A percentile compares a stretch with the other conserved stretches of the same genome.
These are phyloP conservation scores for Nilaparvata lugens DNA, from an alignment of 1,140 invertebrate species.

Conservation along the genomic window DNA sequence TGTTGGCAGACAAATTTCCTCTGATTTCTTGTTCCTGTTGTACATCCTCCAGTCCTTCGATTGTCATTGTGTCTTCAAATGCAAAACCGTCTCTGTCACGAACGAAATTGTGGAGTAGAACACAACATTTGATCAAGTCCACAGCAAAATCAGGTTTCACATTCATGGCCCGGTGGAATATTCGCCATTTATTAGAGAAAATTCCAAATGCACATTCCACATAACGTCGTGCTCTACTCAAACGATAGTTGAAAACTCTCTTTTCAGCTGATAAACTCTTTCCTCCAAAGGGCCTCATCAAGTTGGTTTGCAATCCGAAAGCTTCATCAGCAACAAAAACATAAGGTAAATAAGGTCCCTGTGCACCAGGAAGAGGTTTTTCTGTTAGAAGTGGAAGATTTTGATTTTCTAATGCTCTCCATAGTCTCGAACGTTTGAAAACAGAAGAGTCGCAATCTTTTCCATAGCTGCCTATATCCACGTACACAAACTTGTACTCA, in stretches of 20 bases:
- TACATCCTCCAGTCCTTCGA: constrained; percentile 22
- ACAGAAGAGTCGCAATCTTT: constrained; percentile 30
- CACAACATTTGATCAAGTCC: constrained; percentile 26
- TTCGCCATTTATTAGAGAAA: constrained; percentile 25
- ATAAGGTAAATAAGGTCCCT: too few species aligned
- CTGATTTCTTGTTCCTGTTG: constrained; percentile 13
- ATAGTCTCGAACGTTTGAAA: constrained; percentile 26
- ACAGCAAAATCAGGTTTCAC: constrained; percentile 21
- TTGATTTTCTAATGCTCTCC: constrained; percentile 19
- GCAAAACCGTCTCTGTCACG: constrained; percentile 22
- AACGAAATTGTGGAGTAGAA: constrained; percentile 29
- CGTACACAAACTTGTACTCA: too few species aligned
- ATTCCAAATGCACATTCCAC: constrained; percentile 31
- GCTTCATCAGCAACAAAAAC: too few species aligned
- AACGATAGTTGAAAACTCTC: too few species aligned
- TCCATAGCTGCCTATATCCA: too few species aligned
- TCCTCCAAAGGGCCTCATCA: constrained; percentile 33
- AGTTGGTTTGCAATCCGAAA: constrained; percentile 28
- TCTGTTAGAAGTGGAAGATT: constrained; percentile 16
- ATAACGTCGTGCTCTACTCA: constrained; percentile 25
- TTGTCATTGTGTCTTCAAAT: constrained; percentile 21
- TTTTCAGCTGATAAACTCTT: constrained; percentile 20
- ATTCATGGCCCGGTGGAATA: constrained; percentile 29
- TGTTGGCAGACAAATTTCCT: constrained; percentile 19
- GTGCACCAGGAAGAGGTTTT: constrained; percentile 18